phyloP scores from a whole-genome alignment of 2,113 vertebrate genomes.

The Bos taurus region ARS-UCD2.0 NC_037334.1:94600501-94601000 shows the following conservation, averaged over 20 bases:
- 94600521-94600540: background rate
- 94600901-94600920: background rate
- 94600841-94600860: background rate
- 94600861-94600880: background rate
- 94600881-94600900: background rate
- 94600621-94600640: background rate
- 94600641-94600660: background rate
- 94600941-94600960: background rate
- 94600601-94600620: background rate
- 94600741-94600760: background rate
- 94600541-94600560: background rate
- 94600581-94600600: background rate
- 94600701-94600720: background rate
- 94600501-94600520: background rate
- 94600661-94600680: rapidly evolving
- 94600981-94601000: background rate
- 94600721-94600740: background rate
- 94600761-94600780: background rate
- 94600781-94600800: background rate
- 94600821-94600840: background rate
- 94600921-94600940: background rate
- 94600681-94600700: background rate
- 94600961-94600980: background rate
- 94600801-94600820: background rate
- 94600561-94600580: background rate